Conservation (phyloP, 2,113 vertebrate species). For the Ailurus styani region DNA sequence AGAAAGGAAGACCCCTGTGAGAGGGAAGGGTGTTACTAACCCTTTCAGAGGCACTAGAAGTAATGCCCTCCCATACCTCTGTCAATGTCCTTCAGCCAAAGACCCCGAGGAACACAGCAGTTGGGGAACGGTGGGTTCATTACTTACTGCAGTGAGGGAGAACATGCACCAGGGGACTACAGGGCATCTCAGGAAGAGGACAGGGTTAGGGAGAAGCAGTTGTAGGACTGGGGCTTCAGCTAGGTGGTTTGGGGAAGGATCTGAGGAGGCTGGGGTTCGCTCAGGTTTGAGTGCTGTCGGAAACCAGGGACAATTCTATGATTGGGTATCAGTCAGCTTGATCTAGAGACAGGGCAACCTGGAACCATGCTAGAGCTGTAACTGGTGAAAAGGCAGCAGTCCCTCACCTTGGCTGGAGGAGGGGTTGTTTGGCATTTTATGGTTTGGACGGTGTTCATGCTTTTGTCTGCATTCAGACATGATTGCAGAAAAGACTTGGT, state of each 20-base stretch:
- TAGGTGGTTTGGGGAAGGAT: background rate
- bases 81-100: background rate
- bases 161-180: rapidly evolving
- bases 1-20: too few relatives aligned
- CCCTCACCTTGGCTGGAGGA: background rate
- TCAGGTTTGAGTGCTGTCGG: background rate
- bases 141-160: background rate
- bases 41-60: background rate
- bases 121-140: background rate
- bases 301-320: rapidly evolving
- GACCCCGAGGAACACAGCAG: background rate
- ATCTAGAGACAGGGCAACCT: background rate
- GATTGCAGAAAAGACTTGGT: background rate
- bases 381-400: background rate
- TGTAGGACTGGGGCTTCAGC: background rate
- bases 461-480: background rate
- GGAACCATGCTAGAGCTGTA: background rate
- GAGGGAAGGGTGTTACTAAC: background rate
- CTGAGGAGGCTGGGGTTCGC: background rate
- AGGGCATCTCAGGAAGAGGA: background rate
- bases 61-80: background rate
- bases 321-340: background rate
- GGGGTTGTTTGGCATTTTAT: background rate
- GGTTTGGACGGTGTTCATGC: background rate
- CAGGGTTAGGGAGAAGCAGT: background rate